These are phyloP conservation scores for Agapostemon virescens DNA, from an alignment of 2,888 invertebrate genomes.

Conservation along the genomic window DNA sequence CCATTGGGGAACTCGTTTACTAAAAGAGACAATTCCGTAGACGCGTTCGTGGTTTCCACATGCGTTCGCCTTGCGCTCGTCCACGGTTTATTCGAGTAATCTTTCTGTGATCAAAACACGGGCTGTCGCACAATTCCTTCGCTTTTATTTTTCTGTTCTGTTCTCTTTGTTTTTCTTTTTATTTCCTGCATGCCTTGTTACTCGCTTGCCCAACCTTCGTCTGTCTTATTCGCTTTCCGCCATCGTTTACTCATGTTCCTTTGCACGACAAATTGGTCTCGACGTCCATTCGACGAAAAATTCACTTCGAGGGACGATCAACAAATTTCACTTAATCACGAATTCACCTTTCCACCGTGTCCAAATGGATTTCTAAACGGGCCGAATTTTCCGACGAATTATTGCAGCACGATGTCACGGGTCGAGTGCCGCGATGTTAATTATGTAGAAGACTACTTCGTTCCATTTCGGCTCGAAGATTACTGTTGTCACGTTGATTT, in stretches of 20 bases:
- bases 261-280: slow-evolving; percentile 18
- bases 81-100: slow-evolving; percentile 18
- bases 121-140: not conserved
- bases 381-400: not conserved
- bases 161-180: not conserved
- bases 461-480: not conserved
- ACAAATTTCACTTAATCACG: slow-evolving; percentile 1
- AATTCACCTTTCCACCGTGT: not conserved
- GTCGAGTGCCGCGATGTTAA: not conserved
- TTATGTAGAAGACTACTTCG: not conserved
- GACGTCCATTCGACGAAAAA: not conserved
- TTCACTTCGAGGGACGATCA: not conserved
- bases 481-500: not conserved
- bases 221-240: not conserved
- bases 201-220: not conserved
- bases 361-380: not conserved
- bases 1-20: not conserved
- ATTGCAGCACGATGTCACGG: not conserved
- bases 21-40: slow-evolving; percentile 31
- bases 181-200: slow-evolving; percentile 15
- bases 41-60: slow-evolving; percentile 25
- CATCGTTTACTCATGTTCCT: not conserved
- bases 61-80: slow-evolving; percentile 17
- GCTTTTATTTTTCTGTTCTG: not conserved
- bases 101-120: slow-evolving; percentile 32